phyloP scores from a whole-genome alignment of 1,140 invertebrate genomes.

The Neodiprion fabricii region DNA sequence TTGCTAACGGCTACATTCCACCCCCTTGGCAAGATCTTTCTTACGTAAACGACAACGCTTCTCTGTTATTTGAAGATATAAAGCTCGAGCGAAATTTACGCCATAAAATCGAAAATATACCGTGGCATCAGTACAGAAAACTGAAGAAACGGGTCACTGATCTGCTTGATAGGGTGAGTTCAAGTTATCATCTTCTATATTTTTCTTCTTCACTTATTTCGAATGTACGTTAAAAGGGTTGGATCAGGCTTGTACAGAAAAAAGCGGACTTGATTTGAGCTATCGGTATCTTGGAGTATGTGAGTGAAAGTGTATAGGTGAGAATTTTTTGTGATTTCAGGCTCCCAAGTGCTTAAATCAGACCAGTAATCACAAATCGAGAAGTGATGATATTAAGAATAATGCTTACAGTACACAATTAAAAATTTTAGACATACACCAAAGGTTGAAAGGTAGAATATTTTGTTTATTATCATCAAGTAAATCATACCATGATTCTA shows the following conservation, averaged over 20 bases:
- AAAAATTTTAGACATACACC: constrained; percentile 46
- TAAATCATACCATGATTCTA: neutral
- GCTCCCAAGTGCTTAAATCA: constrained; percentile 32
- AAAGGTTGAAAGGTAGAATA: constrained; percentile 41
- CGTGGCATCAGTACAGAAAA: constrained; percentile 47
- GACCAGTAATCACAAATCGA: constrained; percentile 43
- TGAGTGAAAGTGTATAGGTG: neutral
- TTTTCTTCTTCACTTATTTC: neutral
- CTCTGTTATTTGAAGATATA: constrained; percentile 39
- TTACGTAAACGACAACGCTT: constrained; percentile 57
- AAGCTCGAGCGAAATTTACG: constrained; percentile 38
- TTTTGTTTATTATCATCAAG: constrained; percentile 12
- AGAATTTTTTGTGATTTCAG: constrained; percentile 22
- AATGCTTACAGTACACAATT: constrained; percentile 51
- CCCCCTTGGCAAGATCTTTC: constrained; percentile 74
- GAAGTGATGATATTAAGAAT: constrained; percentile 51
- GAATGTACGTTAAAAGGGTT: too few relatives aligned
- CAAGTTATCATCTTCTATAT: neutral
- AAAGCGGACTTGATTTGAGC: neutral
- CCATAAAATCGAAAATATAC: constrained; percentile 43
- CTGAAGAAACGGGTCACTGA: constrained; percentile 38
- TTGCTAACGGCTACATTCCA: constrained; percentile 72
- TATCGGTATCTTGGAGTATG: neutral
- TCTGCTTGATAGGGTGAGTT: constrained; percentile 40
- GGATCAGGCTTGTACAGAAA: too few relatives aligned